Base-by-base conservation (phyloP, 2,113 vertebrate genomes). In the Corythornis madagascariensis region DNA sequence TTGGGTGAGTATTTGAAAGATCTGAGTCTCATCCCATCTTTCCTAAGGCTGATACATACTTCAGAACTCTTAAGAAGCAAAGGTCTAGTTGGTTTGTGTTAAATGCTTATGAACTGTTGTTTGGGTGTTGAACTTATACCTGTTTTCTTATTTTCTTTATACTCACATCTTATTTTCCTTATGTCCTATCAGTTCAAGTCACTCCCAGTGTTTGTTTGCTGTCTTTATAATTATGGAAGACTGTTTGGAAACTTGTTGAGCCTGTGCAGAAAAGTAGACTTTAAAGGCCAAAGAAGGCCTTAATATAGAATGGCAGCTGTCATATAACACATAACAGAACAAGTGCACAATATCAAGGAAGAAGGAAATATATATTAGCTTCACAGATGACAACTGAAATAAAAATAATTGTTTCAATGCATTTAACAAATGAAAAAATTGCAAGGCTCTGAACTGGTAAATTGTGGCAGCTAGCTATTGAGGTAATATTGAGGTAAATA, bases 401-500 rank as follows among this genome's bases (percentile, higher is more conserved):
- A 85, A 89, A 89, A 93, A 70, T 70, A 79, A 79, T 93, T 85
- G 10, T 67, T 93, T 93, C 43, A 89, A 55, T 66, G n/a, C 48
- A 90, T 93, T 94, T 94, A 90, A 85, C 17, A 92, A 85, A 73
- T 45, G 45, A 82, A 94, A 81, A 77, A 76, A 66, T 31, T 83
- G 12, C 21, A 86, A 70, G 31, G 45, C 60, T 92, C 59, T 85
- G 74, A 17, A 81, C 47, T 93, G 64, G 64, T 85, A 74, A 93
- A 94, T 87, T 89, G 38, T 83, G 63, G 42, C 52, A 93, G 78
- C 67, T 83, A 94, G 38, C 67, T 94, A 25, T 87, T 92, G 84
- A 94, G 56, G 59, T 52, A 80, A 93, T 91, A 92, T 88, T 35
- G 33, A 35, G n/a, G 52, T 92, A 95, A 96, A 93, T 56, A 92